Base-by-base conservation (phyloP, 1,140 invertebrate genomes). In the Pachyrhynchus sulphureomaculatus region DNA sequence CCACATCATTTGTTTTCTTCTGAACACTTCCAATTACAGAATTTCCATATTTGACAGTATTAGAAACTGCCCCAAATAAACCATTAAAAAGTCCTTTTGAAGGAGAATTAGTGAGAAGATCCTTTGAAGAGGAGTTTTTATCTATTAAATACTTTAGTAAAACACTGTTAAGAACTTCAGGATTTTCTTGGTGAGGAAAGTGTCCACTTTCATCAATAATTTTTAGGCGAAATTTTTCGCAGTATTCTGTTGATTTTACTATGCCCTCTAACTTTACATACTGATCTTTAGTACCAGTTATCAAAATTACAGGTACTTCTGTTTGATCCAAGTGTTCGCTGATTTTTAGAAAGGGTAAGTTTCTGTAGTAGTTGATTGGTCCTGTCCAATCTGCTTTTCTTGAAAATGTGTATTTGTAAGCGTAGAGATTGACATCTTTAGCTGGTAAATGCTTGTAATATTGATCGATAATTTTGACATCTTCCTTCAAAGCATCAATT, bases 401-500 rank as follows among this genome's bases (percentile, higher is more conserved):
- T 20, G 83, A 86, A 73, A 91, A 91, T 9, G 83, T 78, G 74
- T 92, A 91, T 76, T 91, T 92, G 71, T 88, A 91, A 2, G 87
- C 87, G 68, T 90, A 87, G 12, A 91, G 72, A 66, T 88, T 86
- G 55, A 84, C 80, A 55, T 72, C 76, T 54, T 77, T 77, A 66
- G 75, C 68, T 56, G 75, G 72, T 62, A 83, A 67, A 76, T 85
- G 82, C 52, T 77, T 75, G 73, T 81, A 87, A 76, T 78, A 86
- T 56, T 82, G 74, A 37, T 84, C 82, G 17, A 92, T 83, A 21
- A 86, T 78, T 21, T 78, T 79, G 15, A 87, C 76, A 71, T 92
- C 87, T 67, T 86, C 80, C 52, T 82, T 81, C 32, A 84, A 69
- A 4, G 86, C 80, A 64, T 77, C 76, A 18, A 85, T 81, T 75